phyloP scores from a whole-genome alignment of 2,113 vertebrate genomes.

The Sus scrofa region DNA sequence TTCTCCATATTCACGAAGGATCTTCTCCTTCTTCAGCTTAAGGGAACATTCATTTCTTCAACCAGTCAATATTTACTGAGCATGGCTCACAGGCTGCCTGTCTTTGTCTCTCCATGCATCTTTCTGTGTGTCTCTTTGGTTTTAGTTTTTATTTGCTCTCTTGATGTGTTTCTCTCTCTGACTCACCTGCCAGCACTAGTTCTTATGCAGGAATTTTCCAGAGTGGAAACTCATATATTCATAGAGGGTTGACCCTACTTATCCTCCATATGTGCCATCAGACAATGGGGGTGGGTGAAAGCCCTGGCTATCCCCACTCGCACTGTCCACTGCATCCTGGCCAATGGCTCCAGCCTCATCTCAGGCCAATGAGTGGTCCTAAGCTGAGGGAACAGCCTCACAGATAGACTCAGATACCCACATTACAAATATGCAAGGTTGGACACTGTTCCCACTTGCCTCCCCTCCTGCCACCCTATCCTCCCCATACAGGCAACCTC shows the following conservation, averaged over 20 bases:
- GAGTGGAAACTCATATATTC: neutral
- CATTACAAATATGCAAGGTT: neutral
- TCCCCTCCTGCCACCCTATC: neutral
- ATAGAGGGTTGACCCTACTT: neutral
- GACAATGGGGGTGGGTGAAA: neutral
- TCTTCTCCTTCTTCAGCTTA: no score
- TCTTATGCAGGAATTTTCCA: neutral
- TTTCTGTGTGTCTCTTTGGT: neutral
- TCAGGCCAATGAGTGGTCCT: neutral
- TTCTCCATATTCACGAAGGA: fast-evolving
- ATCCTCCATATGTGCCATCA: neutral
- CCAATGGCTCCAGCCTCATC: neutral
- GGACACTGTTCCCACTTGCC: neutral
- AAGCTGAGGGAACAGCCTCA: neutral
- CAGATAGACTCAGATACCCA: neutral
- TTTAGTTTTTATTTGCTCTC: neutral
- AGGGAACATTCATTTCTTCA: neutral
- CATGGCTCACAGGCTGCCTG: no score
- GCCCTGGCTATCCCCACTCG: neutral
- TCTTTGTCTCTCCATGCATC: neutral
- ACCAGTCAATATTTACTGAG: neutral
- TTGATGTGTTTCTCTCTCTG: neutral
- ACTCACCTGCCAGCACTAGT: neutral
- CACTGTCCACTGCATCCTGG: neutral
- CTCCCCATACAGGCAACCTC: neutral